Conservation (phyloP, 2,113 vertebrate genomes). For the Circaetus gallicus region DNA sequence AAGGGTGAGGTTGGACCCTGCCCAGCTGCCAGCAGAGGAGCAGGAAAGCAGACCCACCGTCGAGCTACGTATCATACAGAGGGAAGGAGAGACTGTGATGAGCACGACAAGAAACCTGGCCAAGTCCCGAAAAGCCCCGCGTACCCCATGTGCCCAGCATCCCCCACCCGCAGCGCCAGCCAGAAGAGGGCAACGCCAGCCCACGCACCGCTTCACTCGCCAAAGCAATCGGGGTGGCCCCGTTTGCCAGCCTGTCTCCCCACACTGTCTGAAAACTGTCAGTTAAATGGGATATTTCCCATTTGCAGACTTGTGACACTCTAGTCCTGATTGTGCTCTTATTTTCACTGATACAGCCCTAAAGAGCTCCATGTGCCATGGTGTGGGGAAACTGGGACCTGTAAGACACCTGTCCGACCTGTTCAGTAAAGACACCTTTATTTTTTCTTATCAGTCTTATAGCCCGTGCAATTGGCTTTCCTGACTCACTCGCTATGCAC, state of each 20-base stretch:
- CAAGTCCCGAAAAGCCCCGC: fast-evolving
- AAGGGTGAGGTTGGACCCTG: neutral
- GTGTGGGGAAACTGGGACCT: neutral
- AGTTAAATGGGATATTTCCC: neutral
- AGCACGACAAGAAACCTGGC: neutral
- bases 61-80: fast-evolving
- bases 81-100: neutral
- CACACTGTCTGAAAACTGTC: neutral
- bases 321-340: neutral
- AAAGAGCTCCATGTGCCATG: neutral
- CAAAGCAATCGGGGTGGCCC: neutral
- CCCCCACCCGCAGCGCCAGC: neutral
- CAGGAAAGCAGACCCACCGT: neutral
- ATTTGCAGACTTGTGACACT: neutral
- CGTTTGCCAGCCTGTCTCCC: neutral
- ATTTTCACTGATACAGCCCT: neutral
- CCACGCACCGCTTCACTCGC: fast-evolving
- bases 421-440: neutral
- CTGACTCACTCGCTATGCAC: neutral
- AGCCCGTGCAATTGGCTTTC: neutral
- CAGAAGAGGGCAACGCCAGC: conserved; percentile 23
- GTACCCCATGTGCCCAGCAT: fast-evolving
- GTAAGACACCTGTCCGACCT: fast-evolving
- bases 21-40: neutral
- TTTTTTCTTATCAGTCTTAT: neutral